Evolutionary conservation across 2,888 invertebrate species (phyloP), one percentile per base, ranked within the genome.

Genomic region (Amblyteles armatorius): DNA sequence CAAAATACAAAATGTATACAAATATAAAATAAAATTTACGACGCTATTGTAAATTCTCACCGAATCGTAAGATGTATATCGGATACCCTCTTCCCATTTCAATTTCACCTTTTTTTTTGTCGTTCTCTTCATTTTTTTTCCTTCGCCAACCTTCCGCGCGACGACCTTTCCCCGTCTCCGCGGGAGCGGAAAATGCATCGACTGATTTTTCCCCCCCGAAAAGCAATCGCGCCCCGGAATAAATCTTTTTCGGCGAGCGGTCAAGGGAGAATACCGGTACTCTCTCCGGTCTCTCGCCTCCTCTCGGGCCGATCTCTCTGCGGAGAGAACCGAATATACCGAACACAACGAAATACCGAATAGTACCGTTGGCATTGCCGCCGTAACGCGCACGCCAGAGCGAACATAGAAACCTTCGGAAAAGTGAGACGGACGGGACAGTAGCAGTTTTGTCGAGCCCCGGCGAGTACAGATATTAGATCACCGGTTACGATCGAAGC

Each of bases 401-500:
- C 80, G 81, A 72, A 69, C 57, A 73, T 48, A 52, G 50, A 57
- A 60, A 69, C 60, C 52, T 40, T 16, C 50, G 60, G 29, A 81
- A 73, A 79, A 78, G 40, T 72, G 78, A 65, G 82, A 48, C 16
- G 73, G 73, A 65, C 57, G 19, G 16, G 72, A 65, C 60, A 77
- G 68, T 29, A 77, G 73, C 13, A 78, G 65, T 57, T 77, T 84
- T 79, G 76, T 55, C 60, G 63, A 67, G 48, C 26, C 78, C 71
- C 11, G 52, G 67, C 57, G 74, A 36, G 72, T 52, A 63, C 69
- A 73, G 73, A 79, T 80, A 86, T 82, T 84, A 82, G 77, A 82
- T 74, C 82, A 84, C 67, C 84, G 72, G 78, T 84, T 81, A 81
- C 81, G 73, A 84, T 78, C 81, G 76, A 68, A 52, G 68, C 63